A percentile compares a stretch with the other conserved stretches of the same genome.
Conservation (phyloP, 1,140 invertebrate species). For the Drosophila funebris region DNA sequence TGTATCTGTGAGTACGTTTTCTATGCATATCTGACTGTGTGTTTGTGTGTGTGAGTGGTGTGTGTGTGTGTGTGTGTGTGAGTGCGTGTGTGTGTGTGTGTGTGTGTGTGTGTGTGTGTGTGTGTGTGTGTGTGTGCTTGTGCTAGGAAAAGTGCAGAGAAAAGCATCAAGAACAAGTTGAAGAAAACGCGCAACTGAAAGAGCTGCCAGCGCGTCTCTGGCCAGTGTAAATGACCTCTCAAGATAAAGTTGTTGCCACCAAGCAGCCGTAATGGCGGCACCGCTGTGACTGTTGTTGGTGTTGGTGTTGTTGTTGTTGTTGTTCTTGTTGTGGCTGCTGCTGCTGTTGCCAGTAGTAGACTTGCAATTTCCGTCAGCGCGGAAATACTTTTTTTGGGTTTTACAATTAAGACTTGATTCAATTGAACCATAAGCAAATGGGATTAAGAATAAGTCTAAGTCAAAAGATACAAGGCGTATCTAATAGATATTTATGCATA, state of each 20-base stretch:
- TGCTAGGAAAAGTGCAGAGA: conserved; percentile 48
- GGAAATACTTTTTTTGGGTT: conserved; percentile 52
- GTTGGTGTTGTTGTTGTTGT: conserved; percentile 23
- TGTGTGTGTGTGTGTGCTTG: conserved; percentile 17
- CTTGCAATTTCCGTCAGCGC: conserved; percentile 68
- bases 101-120: conserved; percentile 6
- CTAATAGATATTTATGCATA: not conserved
- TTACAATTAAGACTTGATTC: conserved; percentile 7
- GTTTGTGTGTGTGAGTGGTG: conserved; percentile 1
- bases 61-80: conserved; percentile 10
- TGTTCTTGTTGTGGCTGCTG: conserved; percentile 17
- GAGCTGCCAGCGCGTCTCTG: conserved; percentile 35
- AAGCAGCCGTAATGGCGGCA: conserved; percentile 57
- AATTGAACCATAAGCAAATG: not conserved
- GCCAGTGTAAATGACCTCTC: conserved; percentile 78
- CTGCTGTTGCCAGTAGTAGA: conserved; percentile 17
- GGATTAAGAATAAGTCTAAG: not conserved
- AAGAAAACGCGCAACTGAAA: conserved; percentile 44
- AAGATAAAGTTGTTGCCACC: conserved; percentile 74
- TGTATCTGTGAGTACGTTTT: conserved; percentile 11
- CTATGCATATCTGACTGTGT: conserved; percentile 1
- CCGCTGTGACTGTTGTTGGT: conserved; percentile 27
- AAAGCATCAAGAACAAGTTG: conserved; percentile 67
- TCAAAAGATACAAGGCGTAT: no score
- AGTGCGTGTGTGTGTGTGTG: conserved; percentile 20